phyloP scores from a whole-genome alignment of 2,888 invertebrate genomes.

The Leptopilina syphax region DNA sequence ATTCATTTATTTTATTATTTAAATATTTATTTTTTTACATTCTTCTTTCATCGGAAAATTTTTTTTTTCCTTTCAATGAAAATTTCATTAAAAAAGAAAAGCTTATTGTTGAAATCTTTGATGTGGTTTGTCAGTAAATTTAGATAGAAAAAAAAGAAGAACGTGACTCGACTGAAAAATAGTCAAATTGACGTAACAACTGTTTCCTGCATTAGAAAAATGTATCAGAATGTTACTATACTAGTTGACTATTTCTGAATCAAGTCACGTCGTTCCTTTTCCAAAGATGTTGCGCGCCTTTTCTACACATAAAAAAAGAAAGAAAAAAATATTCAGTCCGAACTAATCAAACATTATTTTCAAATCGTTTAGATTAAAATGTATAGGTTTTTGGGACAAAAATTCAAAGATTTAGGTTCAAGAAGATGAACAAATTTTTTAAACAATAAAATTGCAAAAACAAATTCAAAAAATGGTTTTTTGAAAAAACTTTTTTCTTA shows the following conservation, averaged over 20 bases:
- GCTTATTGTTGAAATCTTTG: background rate
- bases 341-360: background rate
- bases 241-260: constrained; percentile 4
- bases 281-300: constrained; percentile 8
- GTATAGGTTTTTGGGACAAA: too few relatives aligned
- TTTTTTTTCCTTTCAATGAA: too few relatives aligned
- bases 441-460: too few relatives aligned
- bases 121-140: constrained; percentile 15
- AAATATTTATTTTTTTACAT: too few relatives aligned
- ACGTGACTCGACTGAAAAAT: background rate
- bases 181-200: constrained; percentile 17
- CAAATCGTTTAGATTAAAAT: background rate
- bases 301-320: background rate
- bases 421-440: too few relatives aligned
- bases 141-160: background rate
- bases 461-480: too few relatives aligned
- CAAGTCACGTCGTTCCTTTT: constrained; percentile 9
- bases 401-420: too few relatives aligned
- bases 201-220: constrained; percentile 11
- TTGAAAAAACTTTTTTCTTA: too few relatives aligned
- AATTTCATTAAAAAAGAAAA: background rate
- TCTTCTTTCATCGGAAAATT: too few relatives aligned
- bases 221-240: constrained; percentile 4
- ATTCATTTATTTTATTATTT: too few relatives aligned
- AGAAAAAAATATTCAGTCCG: background rate